Base-by-base conservation (phyloP, 1,140 invertebrate genomes). In the Psix sp. region DNA sequence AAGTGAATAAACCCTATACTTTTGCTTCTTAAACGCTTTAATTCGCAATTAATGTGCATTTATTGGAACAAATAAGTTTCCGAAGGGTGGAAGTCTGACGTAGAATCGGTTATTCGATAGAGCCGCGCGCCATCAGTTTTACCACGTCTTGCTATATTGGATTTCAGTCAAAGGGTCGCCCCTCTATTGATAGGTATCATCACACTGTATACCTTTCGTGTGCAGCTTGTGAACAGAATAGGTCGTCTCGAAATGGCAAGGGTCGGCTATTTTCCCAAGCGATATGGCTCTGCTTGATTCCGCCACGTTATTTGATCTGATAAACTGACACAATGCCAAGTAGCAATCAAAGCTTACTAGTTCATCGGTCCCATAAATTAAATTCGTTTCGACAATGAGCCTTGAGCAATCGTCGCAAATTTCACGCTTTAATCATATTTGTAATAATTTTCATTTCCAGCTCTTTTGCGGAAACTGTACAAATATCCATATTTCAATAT, bases 161-260 rank as follows among this genome's bases (percentile, higher is more conserved):
- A 83, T 84, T 84, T 81, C 71, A 74, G 70, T 39, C 48, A 65
- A 29, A 2, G 74, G 80, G 70, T 60, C 60, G 76, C 74, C 79
- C 74, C 77, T 33, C 77, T 59, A 80, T 82, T 74, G 80, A 82
- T 83, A 79, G 79, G 82, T 81, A 82, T 84, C 80, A 83, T 80
- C 78, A 75, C 77, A 75, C 9, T 24, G 9, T 24, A 78, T 84
- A 72, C 65, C 62, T 71, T 74, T 66, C 48, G 67, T 60, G 74
- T 76, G 48, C 63, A 77, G 36, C 72, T 70, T 54, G n/a, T n/a
- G n/a, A n/a, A n/a, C n/a, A n/a, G n/a, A n/a, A n/a, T n/a, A n/a
- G n/a, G n/a, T n/a, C n/a, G n/a, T n/a, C n/a, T n/a, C n/a, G n/a
- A n/a, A n/a, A n/a, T 40, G 11, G 14, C 43, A 65, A 66, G 76